A percentile compares a stretch with the other conserved stretches of the same genome.
These are phyloP conservation scores for Chelonia mydas DNA, from an alignment of 2,797 vertebrate species.

Conservation along the genomic window DNA sequence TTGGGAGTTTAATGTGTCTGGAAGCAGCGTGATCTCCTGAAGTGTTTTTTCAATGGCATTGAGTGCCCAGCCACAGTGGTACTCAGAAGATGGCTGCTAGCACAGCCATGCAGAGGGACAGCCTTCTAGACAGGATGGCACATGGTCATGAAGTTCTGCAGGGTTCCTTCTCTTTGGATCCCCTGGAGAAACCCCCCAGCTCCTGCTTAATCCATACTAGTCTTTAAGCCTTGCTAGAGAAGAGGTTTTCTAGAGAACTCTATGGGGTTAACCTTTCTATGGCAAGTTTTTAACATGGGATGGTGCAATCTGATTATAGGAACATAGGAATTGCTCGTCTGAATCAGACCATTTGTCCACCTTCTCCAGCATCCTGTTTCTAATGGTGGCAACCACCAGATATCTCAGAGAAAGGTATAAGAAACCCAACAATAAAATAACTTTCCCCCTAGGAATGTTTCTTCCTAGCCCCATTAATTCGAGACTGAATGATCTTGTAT, in stretches of 20 bases:
- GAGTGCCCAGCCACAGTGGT: background rate
- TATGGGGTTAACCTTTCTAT: rapidly evolving
- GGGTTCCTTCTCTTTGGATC: background rate
- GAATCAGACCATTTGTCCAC: background rate
- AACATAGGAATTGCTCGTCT: background rate
- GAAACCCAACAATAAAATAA: background rate
- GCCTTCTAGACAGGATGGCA: background rate
- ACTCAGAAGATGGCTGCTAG: background rate
- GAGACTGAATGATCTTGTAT: too few relatives aligned
- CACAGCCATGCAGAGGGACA: rapidly evolving
- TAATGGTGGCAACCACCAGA: background rate
- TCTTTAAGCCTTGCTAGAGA: rapidly evolving
- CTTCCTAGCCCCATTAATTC: background rate
- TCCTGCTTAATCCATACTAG: background rate
- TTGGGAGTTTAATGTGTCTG: too few relatives aligned
- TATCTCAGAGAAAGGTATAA: background rate
- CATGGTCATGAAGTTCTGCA: background rate
- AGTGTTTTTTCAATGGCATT: background rate
- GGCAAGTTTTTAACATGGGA: background rate
- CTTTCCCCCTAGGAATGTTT: background rate
- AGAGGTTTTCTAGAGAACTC: background rate
- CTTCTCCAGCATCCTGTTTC: background rate
- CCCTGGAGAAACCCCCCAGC: background rate
- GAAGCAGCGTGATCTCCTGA: background rate
- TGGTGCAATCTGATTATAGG: background rate